These are phyloP conservation scores for Pavo muticus DNA, from an alignment of 2,113 vertebrate genomes.

Conservation along the genomic window DNA sequence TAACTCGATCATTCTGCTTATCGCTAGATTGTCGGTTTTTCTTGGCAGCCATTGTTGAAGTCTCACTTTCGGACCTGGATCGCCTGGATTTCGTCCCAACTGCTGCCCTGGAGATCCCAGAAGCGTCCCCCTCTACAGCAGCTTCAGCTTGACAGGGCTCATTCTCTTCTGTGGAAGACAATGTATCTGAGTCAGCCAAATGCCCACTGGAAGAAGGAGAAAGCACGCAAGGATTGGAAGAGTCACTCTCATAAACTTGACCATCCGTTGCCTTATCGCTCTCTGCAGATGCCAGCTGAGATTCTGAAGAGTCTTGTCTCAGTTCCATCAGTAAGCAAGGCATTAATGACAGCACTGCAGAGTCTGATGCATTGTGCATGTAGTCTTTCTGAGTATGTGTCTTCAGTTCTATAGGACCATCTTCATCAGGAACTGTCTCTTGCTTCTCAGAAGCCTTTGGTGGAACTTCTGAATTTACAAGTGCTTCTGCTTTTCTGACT, in stretches of 20 bases:
- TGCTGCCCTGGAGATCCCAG: slow-evolving; percentile 60
- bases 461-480: slow-evolving; percentile 85
- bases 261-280: slow-evolving; percentile 82
- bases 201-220: slow-evolving; percentile 94
- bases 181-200: slow-evolving; percentile 94
- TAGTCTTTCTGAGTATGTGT: slow-evolving; percentile 82
- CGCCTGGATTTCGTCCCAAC: slow-evolving; percentile 89
- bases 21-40: slow-evolving; percentile 93
- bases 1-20: slow-evolving; percentile 89
- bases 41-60: slow-evolving; percentile 93
- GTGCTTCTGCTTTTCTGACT: slow-evolving; percentile 89
- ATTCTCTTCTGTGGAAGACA: slow-evolving; percentile 93
- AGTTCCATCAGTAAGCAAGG: slow-evolving; percentile 96
- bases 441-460: slow-evolving; percentile 83
- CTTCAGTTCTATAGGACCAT: slow-evolving; percentile 82
- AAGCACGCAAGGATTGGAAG: slow-evolving; percentile 95
- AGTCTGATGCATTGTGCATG: slow-evolving; percentile 78
- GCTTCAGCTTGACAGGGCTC: slow-evolving; percentile 73
- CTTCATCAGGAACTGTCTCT: slow-evolving; percentile 79
- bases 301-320: slow-evolving; percentile 91
- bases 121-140: slow-evolving; percentile 76
- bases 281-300: slow-evolving; percentile 87
- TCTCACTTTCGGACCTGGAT: slow-evolving; percentile 93
- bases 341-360: slow-evolving; percentile 89
- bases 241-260: slow-evolving; percentile 92